Evolutionary conservation across 2,888 invertebrate species (phyloP).

Genomic region (Thecophora atra): DNA sequence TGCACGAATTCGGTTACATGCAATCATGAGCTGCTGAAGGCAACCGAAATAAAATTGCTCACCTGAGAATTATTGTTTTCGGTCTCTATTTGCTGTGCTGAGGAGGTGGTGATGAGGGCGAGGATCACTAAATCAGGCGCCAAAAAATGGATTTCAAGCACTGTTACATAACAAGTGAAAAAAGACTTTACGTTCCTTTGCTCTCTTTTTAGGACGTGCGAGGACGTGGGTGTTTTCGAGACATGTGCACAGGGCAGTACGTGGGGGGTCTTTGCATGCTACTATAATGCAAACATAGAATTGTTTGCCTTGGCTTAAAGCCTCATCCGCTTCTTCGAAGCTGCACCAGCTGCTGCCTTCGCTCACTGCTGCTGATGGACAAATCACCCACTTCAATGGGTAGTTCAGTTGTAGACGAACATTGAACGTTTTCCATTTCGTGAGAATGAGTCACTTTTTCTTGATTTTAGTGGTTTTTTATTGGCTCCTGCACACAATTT

Average conservation of each 20-base stretch:
- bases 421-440: slow-evolving; percentile 14
- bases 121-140: background rate
- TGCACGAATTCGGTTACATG: no score
- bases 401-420: slow-evolving; percentile 5
- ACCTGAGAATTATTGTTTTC: slow-evolving; percentile 56
- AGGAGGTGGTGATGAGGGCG: background rate
- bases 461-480: background rate
- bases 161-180: background rate
- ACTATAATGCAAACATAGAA: no score
- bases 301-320: no score
- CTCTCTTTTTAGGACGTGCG: no score
- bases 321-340: no score
- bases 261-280: no score
- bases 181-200: background rate
- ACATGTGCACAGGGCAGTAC: no score
- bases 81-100: slow-evolving; percentile 39
- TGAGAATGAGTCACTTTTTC: background rate
- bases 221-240: no score
- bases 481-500: background rate
- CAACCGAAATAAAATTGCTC: slow-evolving; percentile 52
- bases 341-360: no score
- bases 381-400: no score
- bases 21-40: slow-evolving; percentile 10
- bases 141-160: slow-evolving; percentile 6
- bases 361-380: no score